Evolutionary conservation across 2,888 invertebrate genomes (phyloP).

Genomic region (Priapulus caudatus): DNA sequence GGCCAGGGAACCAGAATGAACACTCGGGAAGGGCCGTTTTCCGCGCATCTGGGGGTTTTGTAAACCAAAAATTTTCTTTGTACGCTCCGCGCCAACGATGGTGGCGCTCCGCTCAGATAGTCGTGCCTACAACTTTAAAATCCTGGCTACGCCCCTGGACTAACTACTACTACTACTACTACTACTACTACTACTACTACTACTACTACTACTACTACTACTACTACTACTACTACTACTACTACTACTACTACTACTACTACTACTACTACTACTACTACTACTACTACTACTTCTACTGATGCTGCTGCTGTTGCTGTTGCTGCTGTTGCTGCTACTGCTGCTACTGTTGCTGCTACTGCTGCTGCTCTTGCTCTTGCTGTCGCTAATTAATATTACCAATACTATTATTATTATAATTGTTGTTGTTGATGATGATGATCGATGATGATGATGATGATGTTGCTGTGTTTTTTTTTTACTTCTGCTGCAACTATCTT

Average conservation of each 20-base stretch:
- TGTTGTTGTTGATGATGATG: too few species aligned
- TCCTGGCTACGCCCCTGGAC: too few species aligned
- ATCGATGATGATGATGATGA: too few species aligned
- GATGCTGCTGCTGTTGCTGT: neutral
- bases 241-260: conserved; percentile 3
- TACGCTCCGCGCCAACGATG: too few species aligned
- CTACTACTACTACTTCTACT: conserved; percentile 1
- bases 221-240: conserved; percentile 3
- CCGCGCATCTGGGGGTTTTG: too few species aligned
- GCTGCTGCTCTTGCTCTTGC: neutral
- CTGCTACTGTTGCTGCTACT: conserved; percentile 3
- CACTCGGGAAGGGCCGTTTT: too few species aligned
- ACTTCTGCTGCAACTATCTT: too few species aligned
- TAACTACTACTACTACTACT: conserved; percentile 1
- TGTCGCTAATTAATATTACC: neutral
- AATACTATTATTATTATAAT: neutral
- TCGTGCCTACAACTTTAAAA: too few species aligned
- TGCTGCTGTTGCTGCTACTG: conserved; percentile 3
- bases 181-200: conserved; percentile 3
- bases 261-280: conserved; percentile 3
- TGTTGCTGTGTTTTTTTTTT: too few species aligned
- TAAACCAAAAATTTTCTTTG: too few species aligned
- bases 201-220: conserved; percentile 3
- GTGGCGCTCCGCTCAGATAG: too few species aligned
- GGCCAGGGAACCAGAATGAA: too few species aligned